Percentiles rank a stretch among this genome's conserved stretches.
Evolutionary conservation across 2,888 invertebrate genomes (phyloP).

Genomic region (Nysson spinosus): DNA sequence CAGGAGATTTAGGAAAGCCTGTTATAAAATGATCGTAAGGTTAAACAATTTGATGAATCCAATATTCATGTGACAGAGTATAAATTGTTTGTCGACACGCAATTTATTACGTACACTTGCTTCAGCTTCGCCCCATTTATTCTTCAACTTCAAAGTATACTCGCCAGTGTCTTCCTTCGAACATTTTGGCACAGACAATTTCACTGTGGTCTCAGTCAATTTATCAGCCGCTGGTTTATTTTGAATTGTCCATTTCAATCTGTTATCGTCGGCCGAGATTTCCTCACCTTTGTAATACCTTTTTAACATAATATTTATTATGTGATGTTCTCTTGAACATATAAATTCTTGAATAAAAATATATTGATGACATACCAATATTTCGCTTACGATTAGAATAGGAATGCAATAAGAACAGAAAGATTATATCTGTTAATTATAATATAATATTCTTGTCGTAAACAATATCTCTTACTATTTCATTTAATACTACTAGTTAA

Average conservation of each 20-base stretch:
- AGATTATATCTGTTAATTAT: no score
- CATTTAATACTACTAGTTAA: no score
- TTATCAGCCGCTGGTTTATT: conserved; percentile 85
- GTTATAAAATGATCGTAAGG: conserved; percentile 3
- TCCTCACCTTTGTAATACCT: conserved; percentile 86
- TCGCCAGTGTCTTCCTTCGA: conserved; percentile 85
- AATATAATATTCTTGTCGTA: no score
- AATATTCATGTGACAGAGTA: no score
- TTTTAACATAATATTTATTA: no score
- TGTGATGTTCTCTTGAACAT: no score
- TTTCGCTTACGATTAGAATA: no score
- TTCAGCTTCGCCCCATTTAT: conserved; percentile 88
- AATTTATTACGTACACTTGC: conserved; percentile 80
- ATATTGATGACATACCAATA: neutral
- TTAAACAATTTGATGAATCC: neutral
- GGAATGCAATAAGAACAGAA: no score
- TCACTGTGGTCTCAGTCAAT: conserved; percentile 89
- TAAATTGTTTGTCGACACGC: no score
- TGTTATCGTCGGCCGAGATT: conserved; percentile 82
- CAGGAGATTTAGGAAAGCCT: conserved; percentile 86
- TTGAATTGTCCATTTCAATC: conserved; percentile 82
- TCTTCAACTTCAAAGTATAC: conserved; percentile 88
- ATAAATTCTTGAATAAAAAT: no score
- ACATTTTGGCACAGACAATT: conserved; percentile 87
- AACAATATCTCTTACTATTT: no score